A percentile compares a stretch with the other conserved stretches of the same genome.
Evolutionary conservation across 2,888 invertebrate genomes (phyloP).

Genomic region (Pristionchus fissidentatus): DNA sequence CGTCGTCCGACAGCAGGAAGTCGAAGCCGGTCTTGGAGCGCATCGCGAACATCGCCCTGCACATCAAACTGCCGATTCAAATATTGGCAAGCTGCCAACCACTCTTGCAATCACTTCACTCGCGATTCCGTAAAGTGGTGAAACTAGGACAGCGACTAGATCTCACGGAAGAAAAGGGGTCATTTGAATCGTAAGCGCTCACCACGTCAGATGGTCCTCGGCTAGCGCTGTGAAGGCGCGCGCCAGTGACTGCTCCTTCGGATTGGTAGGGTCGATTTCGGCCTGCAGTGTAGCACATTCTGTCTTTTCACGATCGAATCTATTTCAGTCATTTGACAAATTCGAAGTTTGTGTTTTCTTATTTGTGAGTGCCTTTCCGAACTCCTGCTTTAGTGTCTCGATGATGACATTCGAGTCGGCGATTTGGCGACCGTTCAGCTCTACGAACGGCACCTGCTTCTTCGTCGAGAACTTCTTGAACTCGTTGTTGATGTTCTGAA

Average conservation of each 20-base stretch:
- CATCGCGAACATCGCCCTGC: conserved; percentile 28
- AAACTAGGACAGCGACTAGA: no score
- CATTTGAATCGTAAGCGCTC: no score
- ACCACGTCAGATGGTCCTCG: conserved; percentile 30
- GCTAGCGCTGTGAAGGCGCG: conserved; percentile 1
- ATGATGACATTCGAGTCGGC: conserved; percentile 92
- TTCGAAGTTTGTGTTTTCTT: background rate
- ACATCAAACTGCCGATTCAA: background rate
- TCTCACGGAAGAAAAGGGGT: background rate
- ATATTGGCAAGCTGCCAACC: background rate
- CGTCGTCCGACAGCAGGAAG: conserved; percentile 6
- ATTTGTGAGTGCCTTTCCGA: background rate
- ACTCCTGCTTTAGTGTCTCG: conserved; percentile 54
- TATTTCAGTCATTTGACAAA: background rate
- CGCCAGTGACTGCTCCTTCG: background rate
- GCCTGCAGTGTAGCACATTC: background rate
- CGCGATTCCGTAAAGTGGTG: no score
- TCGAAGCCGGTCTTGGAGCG: background rate
- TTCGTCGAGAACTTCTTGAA: conserved; percentile 66
- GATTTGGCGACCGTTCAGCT: conserved; percentile 93
- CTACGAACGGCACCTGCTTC: conserved; percentile 76
- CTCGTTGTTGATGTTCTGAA: conserved; percentile 70
- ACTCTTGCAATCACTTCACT: no score
- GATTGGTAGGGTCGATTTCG: conserved; percentile 14
- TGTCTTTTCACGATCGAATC: background rate